Conservation (phyloP, 2,113 vertebrate genomes). For the Poecile atricapillus region DNA sequence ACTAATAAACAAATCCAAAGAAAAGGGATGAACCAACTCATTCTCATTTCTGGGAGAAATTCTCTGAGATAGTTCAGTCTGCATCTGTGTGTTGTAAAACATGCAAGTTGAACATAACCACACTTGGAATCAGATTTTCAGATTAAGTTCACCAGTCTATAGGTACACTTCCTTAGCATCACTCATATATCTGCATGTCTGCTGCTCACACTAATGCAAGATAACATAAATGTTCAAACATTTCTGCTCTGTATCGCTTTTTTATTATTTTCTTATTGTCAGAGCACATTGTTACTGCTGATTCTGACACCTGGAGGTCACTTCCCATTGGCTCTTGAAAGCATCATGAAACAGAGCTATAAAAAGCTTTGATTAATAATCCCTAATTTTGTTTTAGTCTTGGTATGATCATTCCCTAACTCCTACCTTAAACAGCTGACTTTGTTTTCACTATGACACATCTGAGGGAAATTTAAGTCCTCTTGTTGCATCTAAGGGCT, state of each 20-base stretch:
- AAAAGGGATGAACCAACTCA: neutral
- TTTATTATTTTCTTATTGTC: neutral
- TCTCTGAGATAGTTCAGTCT: neutral
- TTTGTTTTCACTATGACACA: neutral
- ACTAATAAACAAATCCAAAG: neutral
- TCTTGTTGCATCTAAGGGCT: neutral
- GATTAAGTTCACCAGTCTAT: neutral
- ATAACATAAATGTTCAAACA: neutral
- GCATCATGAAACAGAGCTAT: neutral
- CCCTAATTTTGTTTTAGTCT: neutral
- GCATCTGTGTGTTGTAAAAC: neutral
- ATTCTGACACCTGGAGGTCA: neutral
- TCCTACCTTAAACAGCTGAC: neutral
- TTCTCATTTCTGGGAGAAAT: neutral
- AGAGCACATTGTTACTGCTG: neutral
- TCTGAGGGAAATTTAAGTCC: neutral
- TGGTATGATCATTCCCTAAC: neutral
- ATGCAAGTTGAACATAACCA: neutral
- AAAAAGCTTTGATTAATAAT: neutral
- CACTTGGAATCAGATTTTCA: neutral
- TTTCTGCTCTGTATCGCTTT: neutral
- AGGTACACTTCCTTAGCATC: neutral
- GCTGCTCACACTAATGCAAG: neutral
- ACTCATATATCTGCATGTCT: neutral
- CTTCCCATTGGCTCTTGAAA: neutral